phyloP scores from a whole-genome alignment of 64 coral and sea anemone genomes.

The Astreopora myriophthalma region DNA sequence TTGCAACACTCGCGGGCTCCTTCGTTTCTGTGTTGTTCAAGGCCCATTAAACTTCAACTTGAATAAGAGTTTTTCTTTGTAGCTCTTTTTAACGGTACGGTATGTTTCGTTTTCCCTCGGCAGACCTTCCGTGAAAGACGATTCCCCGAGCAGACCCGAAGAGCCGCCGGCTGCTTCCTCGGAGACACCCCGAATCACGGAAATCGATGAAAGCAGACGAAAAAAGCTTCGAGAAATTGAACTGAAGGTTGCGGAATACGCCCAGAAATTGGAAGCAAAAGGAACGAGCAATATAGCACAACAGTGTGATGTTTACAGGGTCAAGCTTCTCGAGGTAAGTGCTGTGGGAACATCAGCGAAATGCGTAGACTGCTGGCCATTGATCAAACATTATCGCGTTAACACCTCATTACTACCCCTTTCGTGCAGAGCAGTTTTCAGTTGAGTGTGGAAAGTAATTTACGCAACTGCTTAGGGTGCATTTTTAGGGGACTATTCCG shows the following conservation, averaged over 20 bases:
- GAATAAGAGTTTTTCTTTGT: background rate
- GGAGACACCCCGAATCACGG: conserved; percentile 62
- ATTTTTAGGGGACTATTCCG: too few relatives aligned
- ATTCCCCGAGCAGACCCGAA: conserved; percentile 62
- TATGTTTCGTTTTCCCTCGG: background rate
- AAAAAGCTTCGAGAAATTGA: conserved; percentile 95
- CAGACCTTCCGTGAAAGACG: conserved; percentile 48
- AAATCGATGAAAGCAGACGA: conserved; percentile 89
- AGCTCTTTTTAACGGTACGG: too few relatives aligned
- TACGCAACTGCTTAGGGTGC: too few relatives aligned
- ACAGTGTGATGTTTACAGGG: conserved; percentile 88
- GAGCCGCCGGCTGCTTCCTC: background rate
- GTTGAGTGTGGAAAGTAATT: too few relatives aligned
- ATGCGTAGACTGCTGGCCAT: too few relatives aligned
- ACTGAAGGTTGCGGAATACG: conserved; percentile 91
- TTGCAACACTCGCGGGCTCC: too few relatives aligned
- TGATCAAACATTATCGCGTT: too few relatives aligned
- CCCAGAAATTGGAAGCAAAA: conserved; percentile 96
- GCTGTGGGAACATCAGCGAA: too few relatives aligned
- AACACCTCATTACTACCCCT: too few relatives aligned
- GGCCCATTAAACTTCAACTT: too few relatives aligned
- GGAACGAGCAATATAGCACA: conserved; percentile 75
- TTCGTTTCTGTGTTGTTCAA: too few relatives aligned
- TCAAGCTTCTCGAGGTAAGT: conserved; percentile 84
- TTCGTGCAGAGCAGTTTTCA: too few relatives aligned